A percentile compares a stretch with the other conserved stretches of the same genome.
Evolutionary conservation across 2,113 vertebrate species (phyloP).

Genomic region (Dicrurus megarhynchus): DNA sequence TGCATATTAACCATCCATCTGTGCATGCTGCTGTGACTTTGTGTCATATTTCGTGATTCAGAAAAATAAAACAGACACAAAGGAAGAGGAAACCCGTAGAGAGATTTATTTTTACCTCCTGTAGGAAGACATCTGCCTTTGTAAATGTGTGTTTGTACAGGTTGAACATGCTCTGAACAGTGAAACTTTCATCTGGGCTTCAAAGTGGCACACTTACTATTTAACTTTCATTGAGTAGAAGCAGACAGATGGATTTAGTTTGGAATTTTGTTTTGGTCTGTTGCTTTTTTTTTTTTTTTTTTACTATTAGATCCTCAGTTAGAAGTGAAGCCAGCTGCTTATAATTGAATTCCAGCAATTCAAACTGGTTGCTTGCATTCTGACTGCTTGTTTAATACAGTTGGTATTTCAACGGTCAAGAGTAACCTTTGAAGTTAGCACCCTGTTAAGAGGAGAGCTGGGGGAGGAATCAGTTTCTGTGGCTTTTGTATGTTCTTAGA

Average conservation of each 20-base stretch:
- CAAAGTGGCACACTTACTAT: constrained; percentile 5
- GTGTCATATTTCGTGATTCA: background rate
- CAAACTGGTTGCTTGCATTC: background rate
- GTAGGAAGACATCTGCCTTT: constrained; percentile 4
- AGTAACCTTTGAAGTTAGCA: constrained; percentile 22
- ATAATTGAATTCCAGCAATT: constrained; percentile 19
- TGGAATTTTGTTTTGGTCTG: constrained; percentile 61
- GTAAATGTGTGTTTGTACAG: background rate
- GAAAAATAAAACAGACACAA: background rate
- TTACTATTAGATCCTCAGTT: background rate
- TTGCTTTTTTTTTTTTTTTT: background rate
- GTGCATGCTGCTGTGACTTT: background rate
- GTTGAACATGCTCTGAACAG: background rate
- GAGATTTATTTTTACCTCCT: background rate
- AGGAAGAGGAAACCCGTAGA: background rate
- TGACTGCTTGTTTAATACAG: background rate
- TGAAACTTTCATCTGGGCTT: constrained; percentile 9
- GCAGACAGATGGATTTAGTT: constrained; percentile 59
- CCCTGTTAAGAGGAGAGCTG: background rate
- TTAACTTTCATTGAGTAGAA: background rate
- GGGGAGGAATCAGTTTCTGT: background rate
- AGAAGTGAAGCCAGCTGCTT: constrained; percentile 41
- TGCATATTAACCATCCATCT: background rate
- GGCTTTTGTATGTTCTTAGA: background rate
- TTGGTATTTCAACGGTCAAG: background rate